Percentiles rank a stretch among this genome's conserved stretches.
Conservation (phyloP, 2,888 invertebrate genomes). For the Erebia palarica region DNA sequence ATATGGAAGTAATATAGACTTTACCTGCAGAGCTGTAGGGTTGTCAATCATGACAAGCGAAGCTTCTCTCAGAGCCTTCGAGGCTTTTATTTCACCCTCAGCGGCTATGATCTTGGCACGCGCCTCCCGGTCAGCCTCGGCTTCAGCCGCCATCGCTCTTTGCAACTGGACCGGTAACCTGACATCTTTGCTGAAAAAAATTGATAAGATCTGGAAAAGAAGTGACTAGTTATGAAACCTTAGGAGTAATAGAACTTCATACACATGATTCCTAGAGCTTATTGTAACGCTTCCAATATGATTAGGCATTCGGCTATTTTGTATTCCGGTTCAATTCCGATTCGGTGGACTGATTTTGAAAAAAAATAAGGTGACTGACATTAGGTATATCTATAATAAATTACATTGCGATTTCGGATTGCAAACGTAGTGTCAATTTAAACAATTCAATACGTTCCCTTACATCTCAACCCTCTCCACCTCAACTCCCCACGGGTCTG, state of each 20-base stretch:
- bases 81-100: constrained; percentile 93
- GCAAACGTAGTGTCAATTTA: neutral
- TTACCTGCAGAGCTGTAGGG: constrained; percentile 86
- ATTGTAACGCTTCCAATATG: too few species aligned
- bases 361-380: too few species aligned
- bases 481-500: constrained; percentile 96
- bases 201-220: too few species aligned
- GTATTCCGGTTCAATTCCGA: too few species aligned
- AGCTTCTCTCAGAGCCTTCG: constrained; percentile 92
- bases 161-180: constrained; percentile 83
- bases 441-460: constrained; percentile 53
- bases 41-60: constrained; percentile 92
- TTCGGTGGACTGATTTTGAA: too few species aligned
- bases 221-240: too few species aligned
- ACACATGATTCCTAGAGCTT: too few species aligned
- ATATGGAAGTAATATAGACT: neutral
- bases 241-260: too few species aligned
- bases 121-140: constrained; percentile 86
- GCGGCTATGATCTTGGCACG: constrained; percentile 87
- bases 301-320: too few species aligned
- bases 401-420: too few species aligned
- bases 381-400: too few species aligned
- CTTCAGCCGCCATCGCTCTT: constrained; percentile 87
- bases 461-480: constrained; percentile 98
- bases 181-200: constrained; percentile 69